A percentile compares a stretch with the other conserved stretches of the same genome.
phyloP scores from a whole-genome alignment of 2,797 vertebrate genomes.

The Tragelaphus eurycerus region DNA sequence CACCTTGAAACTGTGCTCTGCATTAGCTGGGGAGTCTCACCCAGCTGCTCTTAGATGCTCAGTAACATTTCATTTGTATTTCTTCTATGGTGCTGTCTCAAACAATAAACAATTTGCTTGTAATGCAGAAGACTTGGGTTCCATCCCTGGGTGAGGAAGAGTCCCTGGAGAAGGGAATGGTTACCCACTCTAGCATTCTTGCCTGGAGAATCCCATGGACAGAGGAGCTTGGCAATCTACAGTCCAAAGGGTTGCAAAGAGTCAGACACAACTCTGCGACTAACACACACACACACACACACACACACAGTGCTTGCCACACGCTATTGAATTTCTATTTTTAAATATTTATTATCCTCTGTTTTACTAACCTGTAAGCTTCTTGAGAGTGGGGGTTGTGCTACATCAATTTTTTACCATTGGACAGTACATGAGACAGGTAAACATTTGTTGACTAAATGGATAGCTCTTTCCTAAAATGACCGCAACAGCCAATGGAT shows the following conservation, averaged over 20 bases:
- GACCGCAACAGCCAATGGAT: not conserved
- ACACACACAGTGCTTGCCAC: not conserved
- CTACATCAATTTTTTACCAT: not conserved
- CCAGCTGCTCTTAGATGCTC: not conserved
- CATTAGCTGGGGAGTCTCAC: accelerated
- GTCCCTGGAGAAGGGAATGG: not conserved
- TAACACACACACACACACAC: not conserved
- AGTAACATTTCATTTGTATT: not conserved
- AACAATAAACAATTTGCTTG: not conserved
- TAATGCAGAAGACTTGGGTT: not conserved
- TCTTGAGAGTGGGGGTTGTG: not conserved
- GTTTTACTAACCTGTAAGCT: not conserved
- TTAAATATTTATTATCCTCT: not conserved
- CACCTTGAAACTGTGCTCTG: not conserved
- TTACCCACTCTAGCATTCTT: not conserved
- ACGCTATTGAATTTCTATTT: not conserved
- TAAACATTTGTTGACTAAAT: not conserved
- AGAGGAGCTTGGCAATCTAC: not conserved
- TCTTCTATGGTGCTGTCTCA: not conserved
- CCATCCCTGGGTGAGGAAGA: not conserved
- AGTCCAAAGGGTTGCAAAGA: not conserved
- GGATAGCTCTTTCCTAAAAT: not conserved
- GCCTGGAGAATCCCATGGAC: not conserved
- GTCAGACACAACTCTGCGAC: not conserved
- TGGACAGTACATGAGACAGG: not conserved